These are phyloP conservation scores for Tringa solitaria DNA, from an alignment of 2,113 vertebrate genomes.

Conservation along the genomic window DNA sequence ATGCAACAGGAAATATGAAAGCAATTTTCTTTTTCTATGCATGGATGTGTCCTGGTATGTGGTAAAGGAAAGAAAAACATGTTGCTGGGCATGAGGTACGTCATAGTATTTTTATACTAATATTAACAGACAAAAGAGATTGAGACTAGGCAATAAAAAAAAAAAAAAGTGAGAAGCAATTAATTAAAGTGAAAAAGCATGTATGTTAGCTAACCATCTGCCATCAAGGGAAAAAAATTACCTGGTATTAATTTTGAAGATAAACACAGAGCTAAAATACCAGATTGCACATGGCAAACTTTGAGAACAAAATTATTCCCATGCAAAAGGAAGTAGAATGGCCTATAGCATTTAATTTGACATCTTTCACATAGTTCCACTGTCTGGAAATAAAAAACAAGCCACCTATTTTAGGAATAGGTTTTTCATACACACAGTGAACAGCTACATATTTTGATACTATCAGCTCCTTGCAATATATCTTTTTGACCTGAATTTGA, in stretches of 20 bases:
- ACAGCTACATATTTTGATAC: background rate
- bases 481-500: background rate
- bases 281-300: background rate
- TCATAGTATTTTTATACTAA: background rate
- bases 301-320: background rate
- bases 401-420: background rate
- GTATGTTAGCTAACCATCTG: slow-evolving; percentile 36
- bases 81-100: background rate
- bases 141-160: background rate
- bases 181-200: slow-evolving; percentile 25
- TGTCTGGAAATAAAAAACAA: background rate
- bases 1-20: background rate
- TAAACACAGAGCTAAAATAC: slow-evolving; percentile 12
- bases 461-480: background rate
- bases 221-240: slow-evolving; percentile 24
- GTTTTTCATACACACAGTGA: background rate
- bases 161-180: background rate
- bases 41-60: background rate
- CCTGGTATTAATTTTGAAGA: slow-evolving; percentile 27
- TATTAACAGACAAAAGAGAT: background rate
- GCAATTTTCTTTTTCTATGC: background rate
- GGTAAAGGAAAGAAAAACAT: background rate
- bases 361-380: background rate
- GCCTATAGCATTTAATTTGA: background rate
- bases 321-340: background rate